phyloP scores from a whole-genome alignment of 2,113 vertebrate genomes.

The Turnix velox region DNA sequence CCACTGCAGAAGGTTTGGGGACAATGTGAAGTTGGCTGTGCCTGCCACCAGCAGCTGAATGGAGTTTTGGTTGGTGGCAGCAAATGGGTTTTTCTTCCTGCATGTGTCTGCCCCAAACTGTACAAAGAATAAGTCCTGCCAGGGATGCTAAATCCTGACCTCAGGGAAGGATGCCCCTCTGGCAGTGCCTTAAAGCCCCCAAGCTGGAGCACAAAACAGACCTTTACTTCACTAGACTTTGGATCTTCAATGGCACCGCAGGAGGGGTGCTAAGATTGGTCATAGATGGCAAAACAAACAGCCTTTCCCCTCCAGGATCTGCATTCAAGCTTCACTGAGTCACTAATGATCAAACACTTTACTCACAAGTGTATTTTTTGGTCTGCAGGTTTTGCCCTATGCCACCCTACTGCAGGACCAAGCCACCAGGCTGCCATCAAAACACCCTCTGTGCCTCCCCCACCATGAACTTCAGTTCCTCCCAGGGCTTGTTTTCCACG shows the following conservation, averaged over 20 bases:
- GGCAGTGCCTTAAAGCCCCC: not conserved
- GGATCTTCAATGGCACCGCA: not conserved
- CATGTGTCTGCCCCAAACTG: not conserved
- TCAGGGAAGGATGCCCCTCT: not conserved
- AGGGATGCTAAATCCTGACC: not conserved
- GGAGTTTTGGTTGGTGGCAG: fast-evolving
- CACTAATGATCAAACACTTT: not conserved
- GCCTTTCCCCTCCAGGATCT: not conserved
- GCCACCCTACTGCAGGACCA: not conserved
- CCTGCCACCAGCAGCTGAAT: not conserved
- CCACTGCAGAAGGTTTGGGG: not conserved
- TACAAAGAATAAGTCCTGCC: not conserved
- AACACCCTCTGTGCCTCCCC: fast-evolving
- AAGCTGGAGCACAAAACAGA: not conserved
- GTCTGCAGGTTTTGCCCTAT: not conserved
- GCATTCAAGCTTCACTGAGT: fast-evolving
- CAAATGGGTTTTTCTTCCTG: not conserved
- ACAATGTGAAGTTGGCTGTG: fast-evolving
- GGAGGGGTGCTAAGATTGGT: not conserved
- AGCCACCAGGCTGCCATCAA: fast-evolving
- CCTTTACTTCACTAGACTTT: not conserved
- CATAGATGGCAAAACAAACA: fast-evolving
- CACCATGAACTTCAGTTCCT: not conserved
- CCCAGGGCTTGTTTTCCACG: not conserved
- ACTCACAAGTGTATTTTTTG: fast-evolving